phyloP scores from a whole-genome alignment of 2,888 invertebrate species.

The Sarcophaga variegata region DNA sequence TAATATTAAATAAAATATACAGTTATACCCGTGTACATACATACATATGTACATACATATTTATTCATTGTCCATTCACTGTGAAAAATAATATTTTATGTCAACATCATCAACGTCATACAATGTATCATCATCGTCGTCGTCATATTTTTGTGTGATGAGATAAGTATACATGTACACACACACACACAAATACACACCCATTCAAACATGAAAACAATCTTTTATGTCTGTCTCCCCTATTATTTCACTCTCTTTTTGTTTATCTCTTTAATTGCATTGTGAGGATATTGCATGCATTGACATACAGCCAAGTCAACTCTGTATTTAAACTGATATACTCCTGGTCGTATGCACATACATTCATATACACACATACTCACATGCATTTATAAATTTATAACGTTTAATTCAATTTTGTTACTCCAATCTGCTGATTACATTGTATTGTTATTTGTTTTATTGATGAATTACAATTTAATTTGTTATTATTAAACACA shows the following conservation, averaged over 20 bases:
- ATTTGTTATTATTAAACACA: constrained; percentile 66
- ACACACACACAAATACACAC: neutral
- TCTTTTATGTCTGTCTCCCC: neutral
- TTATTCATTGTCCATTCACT: constrained; percentile 50
- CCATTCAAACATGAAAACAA: neutral
- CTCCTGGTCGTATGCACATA: no score
- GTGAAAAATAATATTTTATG: constrained; percentile 62
- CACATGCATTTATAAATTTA: constrained; percentile 18
- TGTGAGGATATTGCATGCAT: neutral
- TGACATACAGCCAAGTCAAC: neutral
- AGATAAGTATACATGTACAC: constrained; percentile 44
- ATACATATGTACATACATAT: neutral
- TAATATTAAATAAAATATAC: neutral
- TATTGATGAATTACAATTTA: constrained; percentile 70
- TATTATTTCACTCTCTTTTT: no score
- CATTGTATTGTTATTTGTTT: constrained; percentile 66
- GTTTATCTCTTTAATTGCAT: neutral
- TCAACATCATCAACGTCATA: constrained; percentile 59
- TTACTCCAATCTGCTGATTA: constrained; percentile 68
- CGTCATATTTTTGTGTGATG: constrained; percentile 30
- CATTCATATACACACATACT: neutral
- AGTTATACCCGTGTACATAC: neutral
- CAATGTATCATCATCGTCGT: constrained; percentile 6
- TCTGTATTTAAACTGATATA: neutral
- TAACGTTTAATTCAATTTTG: constrained; percentile 64